Percentiles rank a stretch among this genome's conserved stretches.
These are phyloP conservation scores for Misgurnus mizolepis DNA, from an alignment of 2,113 vertebrate genomes.

Conservation along the genomic window DNA sequence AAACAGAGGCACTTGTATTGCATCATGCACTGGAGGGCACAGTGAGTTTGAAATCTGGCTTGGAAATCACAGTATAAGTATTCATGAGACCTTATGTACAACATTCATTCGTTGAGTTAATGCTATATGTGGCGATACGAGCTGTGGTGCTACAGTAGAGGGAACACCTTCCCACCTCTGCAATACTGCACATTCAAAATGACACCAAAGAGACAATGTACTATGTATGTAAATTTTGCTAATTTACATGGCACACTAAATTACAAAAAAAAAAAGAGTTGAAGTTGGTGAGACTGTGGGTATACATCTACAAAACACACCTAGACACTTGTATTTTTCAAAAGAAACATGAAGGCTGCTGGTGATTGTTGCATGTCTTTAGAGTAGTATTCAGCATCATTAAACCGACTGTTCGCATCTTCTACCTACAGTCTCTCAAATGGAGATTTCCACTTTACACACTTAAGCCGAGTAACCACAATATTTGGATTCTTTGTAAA, in stretches of 20 bases:
- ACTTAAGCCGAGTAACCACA: not conserved
- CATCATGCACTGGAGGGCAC: constrained; percentile 26
- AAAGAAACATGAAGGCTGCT: not conserved
- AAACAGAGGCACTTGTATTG: constrained; percentile 42
- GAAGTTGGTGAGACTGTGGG: not conserved
- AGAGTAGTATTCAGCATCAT: too few relatives aligned
- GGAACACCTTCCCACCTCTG: not conserved
- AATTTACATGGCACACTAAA: not conserved
- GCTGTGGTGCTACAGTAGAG: not conserved
- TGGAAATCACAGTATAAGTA: constrained; percentile 10
- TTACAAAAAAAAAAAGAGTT: not conserved
- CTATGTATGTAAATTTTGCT: too few relatives aligned
- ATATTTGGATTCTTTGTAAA: not conserved
- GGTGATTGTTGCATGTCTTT: not conserved
- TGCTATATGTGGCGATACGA: not conserved
- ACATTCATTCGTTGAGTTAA: constrained; percentile 10
- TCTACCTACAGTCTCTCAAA: not conserved
- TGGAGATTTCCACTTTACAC: not conserved
- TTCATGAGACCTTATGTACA: not conserved
- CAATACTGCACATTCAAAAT: not conserved
- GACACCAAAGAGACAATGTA: not conserved
- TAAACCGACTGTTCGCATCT: not conserved
- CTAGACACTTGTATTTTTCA: not conserved
- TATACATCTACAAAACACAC: not conserved
- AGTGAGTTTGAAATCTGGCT: not conserved